Evolutionary conservation across 2,888 invertebrate species (phyloP).

Genomic region (Endotricha flammealis): DNA sequence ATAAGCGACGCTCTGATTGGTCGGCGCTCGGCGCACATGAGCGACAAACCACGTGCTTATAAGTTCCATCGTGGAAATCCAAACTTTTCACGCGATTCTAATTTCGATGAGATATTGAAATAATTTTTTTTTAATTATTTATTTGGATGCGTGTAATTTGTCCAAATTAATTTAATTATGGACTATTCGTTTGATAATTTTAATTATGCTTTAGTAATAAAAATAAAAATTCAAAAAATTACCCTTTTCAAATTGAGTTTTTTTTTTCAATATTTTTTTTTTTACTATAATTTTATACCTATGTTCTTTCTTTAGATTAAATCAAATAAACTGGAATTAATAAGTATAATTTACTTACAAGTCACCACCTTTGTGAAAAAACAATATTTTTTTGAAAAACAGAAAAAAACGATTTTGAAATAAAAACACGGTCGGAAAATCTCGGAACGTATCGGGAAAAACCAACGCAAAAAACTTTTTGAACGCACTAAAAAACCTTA

Average conservation of each 20-base stretch:
- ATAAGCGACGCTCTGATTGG: constrained; percentile 67
- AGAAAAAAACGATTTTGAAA: background rate
- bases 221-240: too few relatives aligned
- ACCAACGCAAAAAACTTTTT: constrained; percentile 26
- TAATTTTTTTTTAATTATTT: too few relatives aligned
- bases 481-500: constrained; percentile 33
- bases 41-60: constrained; percentile 74
- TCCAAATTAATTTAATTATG: too few relatives aligned
- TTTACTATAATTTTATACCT: background rate
- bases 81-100: constrained; percentile 51
- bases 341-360: constrained; percentile 13
- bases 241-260: too few relatives aligned
- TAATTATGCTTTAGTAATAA: too few relatives aligned
- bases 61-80: constrained; percentile 54
- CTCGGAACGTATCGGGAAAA: constrained; percentile 10
- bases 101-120: too few relatives aligned
- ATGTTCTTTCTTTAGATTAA: background rate
- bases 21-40: constrained; percentile 56
- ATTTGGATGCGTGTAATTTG: too few relatives aligned
- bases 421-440: background rate
- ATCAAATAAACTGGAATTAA: too few relatives aligned
- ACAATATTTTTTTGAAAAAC: background rate
- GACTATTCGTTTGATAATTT: too few relatives aligned
- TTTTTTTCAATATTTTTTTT: too few relatives aligned
- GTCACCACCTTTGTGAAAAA: constrained; percentile 13